Evolutionary conservation across 2,888 invertebrate genomes (phyloP).

Genomic region (Gymnocheta viridis): DNA sequence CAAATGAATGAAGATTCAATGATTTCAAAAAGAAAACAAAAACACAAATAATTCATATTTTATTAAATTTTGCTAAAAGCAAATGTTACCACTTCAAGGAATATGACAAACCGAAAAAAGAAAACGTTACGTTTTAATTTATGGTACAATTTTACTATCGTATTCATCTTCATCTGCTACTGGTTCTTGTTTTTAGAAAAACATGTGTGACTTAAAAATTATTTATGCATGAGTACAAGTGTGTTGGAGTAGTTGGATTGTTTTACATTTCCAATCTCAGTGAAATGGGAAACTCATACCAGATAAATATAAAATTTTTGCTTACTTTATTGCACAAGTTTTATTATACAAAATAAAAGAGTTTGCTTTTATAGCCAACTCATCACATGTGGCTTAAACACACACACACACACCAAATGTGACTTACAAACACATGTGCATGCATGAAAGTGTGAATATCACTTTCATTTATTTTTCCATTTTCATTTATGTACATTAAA

Average conservation of each 20-base stretch:
- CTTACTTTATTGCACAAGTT: neutral
- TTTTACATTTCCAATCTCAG: neutral
- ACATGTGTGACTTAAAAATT: constrained; percentile 28
- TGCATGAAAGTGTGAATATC: neutral
- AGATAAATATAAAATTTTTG: neutral
- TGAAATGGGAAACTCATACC: neutral
- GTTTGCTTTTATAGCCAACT: neutral
- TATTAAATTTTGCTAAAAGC: constrained; percentile 28
- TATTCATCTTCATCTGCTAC: constrained; percentile 29
- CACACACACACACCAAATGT: neutral
- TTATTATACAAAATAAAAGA: constrained; percentile 18
- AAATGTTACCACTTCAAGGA: constrained; percentile 49
- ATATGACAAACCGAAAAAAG: constrained; percentile 12
- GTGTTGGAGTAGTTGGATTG: neutral
- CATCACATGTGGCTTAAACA: neutral
- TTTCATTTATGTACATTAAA: constrained; percentile 15
- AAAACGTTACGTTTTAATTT: constrained; percentile 38
- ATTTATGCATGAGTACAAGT: constrained; percentile 1
- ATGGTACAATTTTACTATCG: neutral
- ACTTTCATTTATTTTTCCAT: neutral
- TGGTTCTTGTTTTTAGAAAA: constrained; percentile 12
- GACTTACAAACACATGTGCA: neutral
- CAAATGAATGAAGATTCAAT: neutral
- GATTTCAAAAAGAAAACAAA: neutral
- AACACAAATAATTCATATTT: constrained; percentile 11